A percentile compares a stretch with the other conserved stretches of the same genome.
These are phyloP conservation scores for Danaus melanippus DNA, from an alignment of 1,140 invertebrate species.

Conservation along the genomic window DNA sequence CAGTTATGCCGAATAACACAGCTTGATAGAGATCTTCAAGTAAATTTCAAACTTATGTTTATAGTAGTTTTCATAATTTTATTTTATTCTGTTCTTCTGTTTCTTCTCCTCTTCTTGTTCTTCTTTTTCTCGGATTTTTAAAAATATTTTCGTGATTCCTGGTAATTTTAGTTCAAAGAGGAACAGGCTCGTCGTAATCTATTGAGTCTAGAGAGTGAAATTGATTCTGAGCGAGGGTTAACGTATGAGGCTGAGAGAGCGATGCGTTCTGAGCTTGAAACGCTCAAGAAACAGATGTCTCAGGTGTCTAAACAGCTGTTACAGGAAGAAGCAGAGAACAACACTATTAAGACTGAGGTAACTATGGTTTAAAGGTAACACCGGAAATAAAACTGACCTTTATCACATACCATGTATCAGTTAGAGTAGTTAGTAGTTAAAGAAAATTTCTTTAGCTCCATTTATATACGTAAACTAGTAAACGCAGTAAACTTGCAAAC, in stretches of 20 bases:
- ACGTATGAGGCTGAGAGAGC: conserved; percentile 41
- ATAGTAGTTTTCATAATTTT: neutral
- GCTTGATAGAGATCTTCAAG: conserved; percentile 46
- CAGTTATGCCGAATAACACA: conserved; percentile 37
- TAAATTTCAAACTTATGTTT: conserved; percentile 13
- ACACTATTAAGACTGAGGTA: conserved; percentile 35
- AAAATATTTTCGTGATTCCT: neutral
- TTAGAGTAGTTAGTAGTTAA: no score
- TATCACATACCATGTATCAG: no score
- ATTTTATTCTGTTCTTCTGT: no score
- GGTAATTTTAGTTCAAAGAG: conserved; percentile 45
- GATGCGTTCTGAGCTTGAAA: conserved; percentile 34
- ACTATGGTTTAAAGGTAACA: conserved; percentile 1
- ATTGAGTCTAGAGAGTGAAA: conserved; percentile 26
- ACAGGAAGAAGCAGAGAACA: conserved; percentile 29
- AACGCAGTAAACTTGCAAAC: no score
- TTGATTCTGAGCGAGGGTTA: conserved; percentile 35
- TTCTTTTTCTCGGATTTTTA: no score
- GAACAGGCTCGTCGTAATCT: conserved; percentile 46
- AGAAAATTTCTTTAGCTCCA: no score
- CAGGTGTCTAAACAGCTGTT: conserved; percentile 34
- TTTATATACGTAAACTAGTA: no score
- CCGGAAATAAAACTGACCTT: no score
- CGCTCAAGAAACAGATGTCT: conserved; percentile 34
- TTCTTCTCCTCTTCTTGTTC: no score